Base-by-base conservation (phyloP, 2,888 invertebrate species). In the Lycia hirtaria region DNA sequence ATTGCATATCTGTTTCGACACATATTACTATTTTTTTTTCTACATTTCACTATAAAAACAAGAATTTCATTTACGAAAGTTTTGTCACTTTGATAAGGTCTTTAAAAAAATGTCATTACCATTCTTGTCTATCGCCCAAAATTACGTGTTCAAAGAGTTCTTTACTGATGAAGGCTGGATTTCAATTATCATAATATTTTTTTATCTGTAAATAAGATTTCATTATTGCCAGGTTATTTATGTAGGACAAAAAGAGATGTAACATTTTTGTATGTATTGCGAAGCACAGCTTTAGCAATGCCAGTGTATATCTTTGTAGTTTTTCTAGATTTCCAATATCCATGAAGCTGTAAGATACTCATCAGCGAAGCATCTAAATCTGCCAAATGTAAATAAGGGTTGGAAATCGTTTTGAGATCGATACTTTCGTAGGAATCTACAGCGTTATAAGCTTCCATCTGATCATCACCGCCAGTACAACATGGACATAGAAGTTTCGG, bases 401-500 rank as follows among this genome's bases (percentile, higher is more conserved):
- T 72, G 14, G 77, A 73, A 49, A 56, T 58, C 30, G 56, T 57
- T 37, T 68, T 76, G 26, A 87, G 65, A 56, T 86, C 76, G 10
- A 88, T 81, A 45, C 72, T 83, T 72, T 88, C 85, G 58, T 81
- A 87, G 1, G 85, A 87, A 57, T 71, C 78, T 7, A 54, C 64
- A n/a, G 71, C 52, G 35, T 63, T 76, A 56, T 70, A 75, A 2
- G 68, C 66, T 56, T 79, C 72, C 15, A 69, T 48, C 5, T 57
- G 62, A 50, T 78, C 78, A 0, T 75, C 76, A n/a, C 68, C 71
- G 4, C 78, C 80, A 3, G 83, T 81, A 57, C 87, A 87, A 63
- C 89, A 89, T 0, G 89, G 88, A 43, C 88, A 90, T 0, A 81
- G 17, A 0, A 80, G 20, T 56, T 60, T 82, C 7, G 86, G 85